A percentile compares a stretch with the other conserved stretches of the same genome.
These are phyloP conservation scores for Drosophila eohydei DNA, from an alignment of 2,888 invertebrate species.

Conservation along the genomic window DNA sequence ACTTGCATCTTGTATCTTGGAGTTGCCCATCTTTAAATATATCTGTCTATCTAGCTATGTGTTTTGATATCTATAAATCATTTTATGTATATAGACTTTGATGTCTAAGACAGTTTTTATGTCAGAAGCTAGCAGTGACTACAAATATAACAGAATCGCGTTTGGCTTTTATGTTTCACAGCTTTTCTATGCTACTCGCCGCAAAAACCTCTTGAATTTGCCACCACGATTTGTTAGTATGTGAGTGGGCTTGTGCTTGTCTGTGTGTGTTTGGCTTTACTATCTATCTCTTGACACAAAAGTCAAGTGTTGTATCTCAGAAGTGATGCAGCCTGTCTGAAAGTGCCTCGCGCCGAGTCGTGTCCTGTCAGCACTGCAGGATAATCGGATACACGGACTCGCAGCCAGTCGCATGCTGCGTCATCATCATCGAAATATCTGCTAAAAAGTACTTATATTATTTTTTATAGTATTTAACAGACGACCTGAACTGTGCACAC, in stretches of 20 bases:
- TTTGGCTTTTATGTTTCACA: slow-evolving; percentile 42
- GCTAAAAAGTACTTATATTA: slow-evolving; percentile 8
- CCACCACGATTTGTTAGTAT: slow-evolving; percentile 50
- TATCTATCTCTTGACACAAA: slow-evolving; percentile 71
- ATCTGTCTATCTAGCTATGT: neutral
- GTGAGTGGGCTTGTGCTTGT: slow-evolving; percentile 14
- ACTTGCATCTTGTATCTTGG: neutral
- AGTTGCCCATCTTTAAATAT: neutral
- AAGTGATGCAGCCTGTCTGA: slow-evolving; percentile 61
- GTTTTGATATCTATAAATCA: neutral
- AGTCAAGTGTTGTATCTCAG: slow-evolving; percentile 75
- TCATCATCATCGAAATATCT: slow-evolving; percentile 58
- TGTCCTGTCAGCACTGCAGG: slow-evolving; percentile 34
- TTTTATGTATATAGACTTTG: neutral
- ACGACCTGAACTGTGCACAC: slow-evolving; percentile 14
- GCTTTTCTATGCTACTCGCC: slow-evolving; percentile 15
- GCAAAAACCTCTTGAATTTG: slow-evolving; percentile 45
- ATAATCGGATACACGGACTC: slow-evolving; percentile 46
- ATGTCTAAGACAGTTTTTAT: neutral
- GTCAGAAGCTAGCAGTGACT: neutral
- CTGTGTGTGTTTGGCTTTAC: slow-evolving; percentile 17
- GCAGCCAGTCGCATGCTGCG: slow-evolving; percentile 35
- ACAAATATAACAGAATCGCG: slow-evolving; percentile 36
- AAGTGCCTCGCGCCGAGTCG: slow-evolving; percentile 33
- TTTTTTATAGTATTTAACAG: slow-evolving; percentile 25